Base-by-base conservation (phyloP, 2,797 vertebrate species). In the Falco columbarius region DNA sequence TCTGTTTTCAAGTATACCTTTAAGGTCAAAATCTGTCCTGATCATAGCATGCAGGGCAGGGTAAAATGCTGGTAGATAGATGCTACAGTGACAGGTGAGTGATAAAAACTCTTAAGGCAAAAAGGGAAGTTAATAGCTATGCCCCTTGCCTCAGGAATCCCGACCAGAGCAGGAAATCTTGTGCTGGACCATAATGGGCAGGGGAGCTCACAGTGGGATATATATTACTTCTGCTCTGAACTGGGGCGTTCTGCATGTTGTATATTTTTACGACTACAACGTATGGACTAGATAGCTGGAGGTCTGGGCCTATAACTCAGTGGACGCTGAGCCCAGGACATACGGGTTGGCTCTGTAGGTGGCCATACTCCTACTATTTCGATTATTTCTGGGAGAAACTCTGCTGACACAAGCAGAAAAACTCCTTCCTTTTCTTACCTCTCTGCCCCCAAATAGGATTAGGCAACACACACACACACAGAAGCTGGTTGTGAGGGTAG, bases 391-490 rank as follows among this genome's bases (percentile, higher is more conserved):
- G 38, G n/a, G 40, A 95, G 74, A 90, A 94, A 86, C 87, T 92
- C 77, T 93, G 93, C 80, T 90, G 44, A 76, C n/a, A 65, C 10
- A 68, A 93, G 47, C 42, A 72, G 76, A 89, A 91, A 88, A 89
- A 19, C 10, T 49, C 29, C 77, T 46, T 85, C 51, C 38, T 65
- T 63, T 80, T 70, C 55, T 80, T 66, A 80, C 38, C 38, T 24
- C 44, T 68, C 72, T 90, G 68, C 62, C 58, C 52, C 32, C 72
- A 83, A 3, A 34, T 1, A 32, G 61, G 46, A 52, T 70, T 54
- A 42, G 12, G 46, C 71, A 72, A 58, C 44, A 79, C 11, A 52
- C n/a, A 52, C 30, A 58, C 22, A 66, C 18, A 70, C 1, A 70
- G 70, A 72, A 91, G 36, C n/a, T 86, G 80, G 30, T 5, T 75